Base-by-base conservation (phyloP, 2,888 invertebrate species). In the Dicyrtoma fusca region DNA sequence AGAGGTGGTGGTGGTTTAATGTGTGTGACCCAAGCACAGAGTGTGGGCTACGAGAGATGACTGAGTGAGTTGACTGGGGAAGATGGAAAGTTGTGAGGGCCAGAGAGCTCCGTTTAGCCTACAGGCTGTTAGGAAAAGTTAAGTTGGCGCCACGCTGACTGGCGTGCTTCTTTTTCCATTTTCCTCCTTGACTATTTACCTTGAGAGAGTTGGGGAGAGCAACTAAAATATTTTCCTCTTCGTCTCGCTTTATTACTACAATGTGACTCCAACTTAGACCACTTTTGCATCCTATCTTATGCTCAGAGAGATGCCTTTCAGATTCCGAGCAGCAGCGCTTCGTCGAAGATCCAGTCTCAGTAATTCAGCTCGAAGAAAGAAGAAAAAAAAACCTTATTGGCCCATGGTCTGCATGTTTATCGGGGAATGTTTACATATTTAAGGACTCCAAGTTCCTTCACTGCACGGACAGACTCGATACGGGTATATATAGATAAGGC, bases 81-180 rank as follows among this genome's bases (percentile, higher is more conserved):
- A 59, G 69, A 59, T 62, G 63, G 47, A 61, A 72, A 72, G 61
- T 72, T 72, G 17, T 19, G 10, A 47, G 49, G 45, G 66, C 19
- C 10, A 21, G 25, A 25, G 14, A 45, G 44, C n/a, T 19, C 17
- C 25, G 53, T 14, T 23, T 63, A 57, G 57, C 66, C 72, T 42
- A 51, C 19, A 44, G 53, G 68, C 66, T 17, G 68, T 61, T 17
- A 25, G 25, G 53, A 65, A 61, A 66, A 72, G 63, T 44, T 63
- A 62, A 66, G 61, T 66, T 34, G 72, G 66, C 66, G 66, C 57
- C 72, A 66, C 61, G 66, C 65, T 71, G 71, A 23, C 71, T 71
- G 44, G 42, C 61, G 49, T 65, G 59, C 55, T 64, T 53, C 57
- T 66, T 21, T 44, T 17, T 19, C 19, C 10, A 8, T 8, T 21